Evolutionary conservation across 1,140 invertebrate species (phyloP), one percentile per base, ranked within the genome.

Genomic region (Drosophila baimaii): DNA sequence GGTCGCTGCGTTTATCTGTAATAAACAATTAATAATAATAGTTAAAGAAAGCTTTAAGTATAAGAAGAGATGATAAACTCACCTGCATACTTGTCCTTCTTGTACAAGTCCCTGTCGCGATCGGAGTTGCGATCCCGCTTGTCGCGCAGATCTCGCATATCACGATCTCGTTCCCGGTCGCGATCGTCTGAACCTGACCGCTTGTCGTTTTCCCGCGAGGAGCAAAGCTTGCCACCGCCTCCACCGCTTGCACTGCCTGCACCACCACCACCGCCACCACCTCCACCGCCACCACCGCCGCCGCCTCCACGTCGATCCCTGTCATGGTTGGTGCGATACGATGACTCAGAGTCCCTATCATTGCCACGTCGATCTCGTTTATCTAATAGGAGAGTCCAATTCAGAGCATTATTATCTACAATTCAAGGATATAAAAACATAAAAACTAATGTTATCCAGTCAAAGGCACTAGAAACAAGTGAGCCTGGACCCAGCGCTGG

Each of bases 61-160:
- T 19, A 2, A 8, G 25, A 12, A 3, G 12, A 1, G 5, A 1
- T 27, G 0, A 9, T 21, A n/a, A 31, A 77, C 93, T 91, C 93
- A 95, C 95, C 95, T 93, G 95, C 94, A 95, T 96, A 95, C 94
- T 96, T 96, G 94, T 96, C 96, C 93, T 96, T 96, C 94, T 96
- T 97, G 93, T 96, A 97, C 95, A 96, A 95, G 93, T 95, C 97
- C 95, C 96, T 96, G 95, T 97, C 96, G 94, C 97, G 97, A 93
- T 97, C 95, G 23, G 90, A 73, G 19, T 81, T 90, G 27, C 91
- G 82, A 59, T 92, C 91, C 35, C 91, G 85, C 74, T 92, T 92
- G 41, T 91, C 90, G 35, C 90, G 90, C 49, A 78, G 56, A 35
- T 86, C 82, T 12, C 81, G 82, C 68, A 91, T 61, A 74, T 92